phyloP scores from a whole-genome alignment of 2,888 invertebrate genomes.

The Schizaphis graminum region DNA sequence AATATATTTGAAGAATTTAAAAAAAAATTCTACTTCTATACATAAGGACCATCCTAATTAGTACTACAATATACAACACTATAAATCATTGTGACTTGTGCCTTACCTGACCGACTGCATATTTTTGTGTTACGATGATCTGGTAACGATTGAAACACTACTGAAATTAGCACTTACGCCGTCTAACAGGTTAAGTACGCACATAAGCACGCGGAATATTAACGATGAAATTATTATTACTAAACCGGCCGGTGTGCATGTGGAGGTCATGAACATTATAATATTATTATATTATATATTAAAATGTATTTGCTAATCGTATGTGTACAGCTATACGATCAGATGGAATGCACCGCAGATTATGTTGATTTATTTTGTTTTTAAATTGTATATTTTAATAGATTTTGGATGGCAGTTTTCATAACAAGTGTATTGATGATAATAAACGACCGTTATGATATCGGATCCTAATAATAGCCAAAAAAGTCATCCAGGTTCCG shows the following conservation, averaged over 20 bases:
- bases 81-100: neutral
- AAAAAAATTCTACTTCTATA: too few relatives aligned
- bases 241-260: constrained; percentile 27
- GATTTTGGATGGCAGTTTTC: neutral
- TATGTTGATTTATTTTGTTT: neutral
- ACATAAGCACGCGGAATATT: neutral
- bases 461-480: neutral
- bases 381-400: neutral
- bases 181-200: constrained; percentile 51
- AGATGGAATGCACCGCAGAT: neutral
- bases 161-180: constrained; percentile 21
- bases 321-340: neutral
- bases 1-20: too few relatives aligned
- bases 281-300: neutral
- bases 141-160: constrained; percentile 49
- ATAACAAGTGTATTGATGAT: neutral
- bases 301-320: neutral
- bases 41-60: too few relatives aligned
- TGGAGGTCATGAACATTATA: constrained; percentile 51
- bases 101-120: constrained; percentile 11
- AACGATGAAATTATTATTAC: constrained; percentile 20
- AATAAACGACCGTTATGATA: neutral
- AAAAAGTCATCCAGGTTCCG: neutral
- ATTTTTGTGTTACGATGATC: neutral
- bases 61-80: neutral